Evolutionary conservation across 2,113 vertebrate species (phyloP).

Genomic region (Eupsittula cactorum): DNA sequence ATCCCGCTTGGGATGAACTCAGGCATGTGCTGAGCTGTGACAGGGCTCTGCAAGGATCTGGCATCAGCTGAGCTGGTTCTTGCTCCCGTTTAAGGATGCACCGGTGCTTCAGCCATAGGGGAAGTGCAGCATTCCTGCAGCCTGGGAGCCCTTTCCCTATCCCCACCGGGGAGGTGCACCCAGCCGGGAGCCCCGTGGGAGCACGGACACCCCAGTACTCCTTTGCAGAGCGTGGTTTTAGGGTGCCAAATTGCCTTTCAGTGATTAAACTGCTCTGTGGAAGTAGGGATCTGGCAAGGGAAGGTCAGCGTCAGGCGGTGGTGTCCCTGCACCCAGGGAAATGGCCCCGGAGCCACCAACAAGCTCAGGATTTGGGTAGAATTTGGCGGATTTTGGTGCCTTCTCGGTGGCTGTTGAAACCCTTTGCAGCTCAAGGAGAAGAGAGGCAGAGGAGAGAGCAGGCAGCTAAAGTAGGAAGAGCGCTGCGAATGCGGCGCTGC

Average conservation of each 20-base stretch:
- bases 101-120: rapidly evolving
- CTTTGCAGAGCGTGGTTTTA: rapidly evolving
- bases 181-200: rapidly evolving
- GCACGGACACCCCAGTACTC: background rate
- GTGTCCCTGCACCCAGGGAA: background rate
- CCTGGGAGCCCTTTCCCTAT: background rate
- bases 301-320: rapidly evolving
- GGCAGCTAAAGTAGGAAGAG: background rate
- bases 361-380: background rate
- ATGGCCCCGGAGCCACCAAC: background rate
- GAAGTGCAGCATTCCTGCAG: rapidly evolving
- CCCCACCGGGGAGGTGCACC: rapidly evolving
- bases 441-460: background rate
- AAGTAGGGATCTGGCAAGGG: background rate
- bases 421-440: background rate
- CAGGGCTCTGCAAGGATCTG: constrained; percentile 9
- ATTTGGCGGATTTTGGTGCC: background rate
- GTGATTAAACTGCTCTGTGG: background rate
- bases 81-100: background rate
- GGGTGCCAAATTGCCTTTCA: background rate
- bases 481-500: rapidly evolving
- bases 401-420: rapidly evolving
- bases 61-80: rapidly evolving
- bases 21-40: background rate
- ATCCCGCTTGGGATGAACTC: rapidly evolving